Base-by-base conservation (phyloP, 2,113 vertebrate genomes). In the Scortum barcoo region DNA sequence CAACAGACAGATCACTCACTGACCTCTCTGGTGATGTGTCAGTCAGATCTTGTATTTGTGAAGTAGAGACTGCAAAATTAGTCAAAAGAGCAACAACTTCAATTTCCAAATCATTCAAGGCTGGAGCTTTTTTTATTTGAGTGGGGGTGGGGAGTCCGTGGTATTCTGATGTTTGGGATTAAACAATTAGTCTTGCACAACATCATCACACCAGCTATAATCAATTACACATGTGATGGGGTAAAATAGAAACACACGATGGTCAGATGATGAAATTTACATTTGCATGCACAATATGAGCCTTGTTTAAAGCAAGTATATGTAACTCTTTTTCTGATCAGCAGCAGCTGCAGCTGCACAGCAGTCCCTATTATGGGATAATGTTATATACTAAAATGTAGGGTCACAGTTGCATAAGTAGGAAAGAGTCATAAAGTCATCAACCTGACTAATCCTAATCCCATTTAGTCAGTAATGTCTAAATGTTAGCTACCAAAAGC, bases 181-280 rank as follows among this genome's bases (percentile, higher is more conserved):
- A 54, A 48, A 56, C 26, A 33, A 10, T 56, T 36, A 5, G 36
- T 72, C 28, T 13, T 51, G 30, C 17, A 57, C 5, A 62, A 10
- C 16, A 20, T 14, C 24, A 17, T 20, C 54, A 19, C 17, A 68
- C 16, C 46, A 19, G 46, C 56, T 56, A 50, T 70, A 66, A 62
- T 80, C 33, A 46, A 19, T 80, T 66, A 62, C 44, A 69, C 51
- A 61, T 24, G 33, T 62, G 56, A 82, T 44, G 9, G 4, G 24
- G 26, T 22, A 2, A 53, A 73, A 1, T 3, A 36, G 61, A 54
- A 65, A 51, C n/a, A 24, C 76, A 50, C 36, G 44, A 56, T 40
- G 42, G 53, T 78, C 54, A 69, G 38, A 69, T 75, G 76, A 85
- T 77, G 12, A 24, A 46, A 61, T 61, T 14, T 54, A 82, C 36